Percentiles rank a stretch among this genome's conserved stretches.
Evolutionary conservation across 2,113 vertebrate genomes (phyloP).

Genomic region (Esox niger): DNA sequence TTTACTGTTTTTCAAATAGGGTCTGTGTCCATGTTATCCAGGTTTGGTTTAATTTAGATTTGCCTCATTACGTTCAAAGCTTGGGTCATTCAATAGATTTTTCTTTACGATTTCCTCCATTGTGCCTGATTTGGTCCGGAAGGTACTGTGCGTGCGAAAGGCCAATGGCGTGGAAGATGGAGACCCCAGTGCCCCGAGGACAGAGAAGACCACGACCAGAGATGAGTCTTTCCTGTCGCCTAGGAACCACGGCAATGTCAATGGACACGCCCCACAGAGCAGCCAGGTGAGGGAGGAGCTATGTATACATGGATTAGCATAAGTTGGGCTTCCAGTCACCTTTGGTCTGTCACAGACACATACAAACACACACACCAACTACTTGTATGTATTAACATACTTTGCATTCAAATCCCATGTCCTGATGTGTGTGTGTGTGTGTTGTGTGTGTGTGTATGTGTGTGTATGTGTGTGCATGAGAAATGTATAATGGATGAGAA

Average conservation of each 20-base stretch:
- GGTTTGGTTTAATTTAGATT: no score
- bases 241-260: background rate
- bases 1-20: no score
- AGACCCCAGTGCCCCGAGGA: constrained; percentile 73
- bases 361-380: background rate
- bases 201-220: constrained; percentile 70
- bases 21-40: no score
- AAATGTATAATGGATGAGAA: no score
- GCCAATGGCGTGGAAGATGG: constrained; percentile 76
- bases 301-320: background rate
- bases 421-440: no score
- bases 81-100: no score
- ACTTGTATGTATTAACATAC: constrained; percentile 7
- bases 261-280: constrained; percentile 73
- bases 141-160: constrained; percentile 82
- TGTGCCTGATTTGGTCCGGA: constrained; percentile 60
- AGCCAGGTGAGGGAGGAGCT: constrained; percentile 68
- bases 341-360: background rate
- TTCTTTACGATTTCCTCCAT: no score
- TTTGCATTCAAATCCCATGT: no score
- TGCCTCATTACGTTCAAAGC: no score
- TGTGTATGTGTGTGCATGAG: no score
- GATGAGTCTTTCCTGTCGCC: background rate
- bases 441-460: no score
- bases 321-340: background rate